Evolutionary conservation across 2,888 invertebrate species (phyloP), one percentile per base, ranked within the genome.

Genomic region (Andrena flavipes): DNA sequence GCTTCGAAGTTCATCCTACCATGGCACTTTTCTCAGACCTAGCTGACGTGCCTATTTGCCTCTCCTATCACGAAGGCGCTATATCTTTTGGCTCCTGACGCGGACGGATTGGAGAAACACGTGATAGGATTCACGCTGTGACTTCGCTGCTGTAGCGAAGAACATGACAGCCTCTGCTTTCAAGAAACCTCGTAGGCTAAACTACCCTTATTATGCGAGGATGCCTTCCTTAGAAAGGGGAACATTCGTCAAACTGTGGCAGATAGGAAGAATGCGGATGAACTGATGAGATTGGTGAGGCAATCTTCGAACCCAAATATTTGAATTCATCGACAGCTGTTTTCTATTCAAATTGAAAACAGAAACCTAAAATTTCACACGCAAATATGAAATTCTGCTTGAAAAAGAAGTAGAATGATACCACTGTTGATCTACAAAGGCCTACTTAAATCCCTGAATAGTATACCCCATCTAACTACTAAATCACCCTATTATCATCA

Each of bases 41-140:
- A 82, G 63, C 76, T 70, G 56, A 42, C 69, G 26, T 73, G 69
- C 69, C 70, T 76, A 63, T 76, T 84, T 76, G 65, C 68, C 72
- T 86, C 84, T 79, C 82, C 69, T 54, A 30, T 74, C 87, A 82
- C 87, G 79, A 23, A 79, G 64, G 13, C 26, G 68, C 76, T 82
- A 75, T 82, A 82, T 79, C 87, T 82, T 82, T 84, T 30, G 64
- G 77, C 67, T 67, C 51, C 67, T 78, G 87, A 80, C 87, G 77
- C 51, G 76, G 84, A 84, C 80, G 60, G 79, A 81, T 86, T 84
- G 76, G 65, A 80, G 71, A 79, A 70, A 72, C 86, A 84, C 85
- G 86, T 86, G 88, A 88, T 87, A 86, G 87, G 91, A 91, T 90
- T 90, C 87, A 88, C 89, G 88, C 85, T 84, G 73, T 77, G 82